A percentile compares a stretch with the other conserved stretches of the same genome.
These are phyloP conservation scores for Bufo gargarizans DNA, from an alignment of 2,113 vertebrate species.

Conservation along the genomic window DNA sequence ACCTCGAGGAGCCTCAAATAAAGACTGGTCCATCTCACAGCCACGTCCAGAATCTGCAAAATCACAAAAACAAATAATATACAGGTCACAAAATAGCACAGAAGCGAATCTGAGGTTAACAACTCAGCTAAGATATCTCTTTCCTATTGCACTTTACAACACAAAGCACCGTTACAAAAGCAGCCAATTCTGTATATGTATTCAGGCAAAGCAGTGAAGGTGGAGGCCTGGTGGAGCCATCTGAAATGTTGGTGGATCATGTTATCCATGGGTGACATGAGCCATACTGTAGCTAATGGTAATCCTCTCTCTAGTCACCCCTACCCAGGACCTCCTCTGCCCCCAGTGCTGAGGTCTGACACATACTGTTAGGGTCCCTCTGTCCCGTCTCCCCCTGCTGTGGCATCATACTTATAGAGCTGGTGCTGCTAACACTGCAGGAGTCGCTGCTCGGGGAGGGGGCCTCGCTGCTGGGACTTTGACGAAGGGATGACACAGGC, in stretches of 20 bases:
- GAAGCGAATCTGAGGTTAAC: not conserved
- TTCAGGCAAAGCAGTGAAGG: constrained; percentile 51
- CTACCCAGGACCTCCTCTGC: constrained; percentile 40
- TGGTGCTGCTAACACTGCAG: constrained; percentile 95
- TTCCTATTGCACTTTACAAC: not conserved
- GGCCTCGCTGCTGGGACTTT: constrained; percentile 82
- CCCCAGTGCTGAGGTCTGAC: constrained; percentile 51
- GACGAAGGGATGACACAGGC: constrained; percentile 78
- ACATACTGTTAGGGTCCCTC: constrained; percentile 46
- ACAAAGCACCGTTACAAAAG: constrained; percentile 18
- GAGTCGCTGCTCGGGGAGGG: constrained; percentile 93
- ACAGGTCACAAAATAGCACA: not conserved
- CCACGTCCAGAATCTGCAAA: constrained; percentile 84
- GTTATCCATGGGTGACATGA: constrained; percentile 41
- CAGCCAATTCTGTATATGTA: constrained; percentile 34
- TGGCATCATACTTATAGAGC: constrained; percentile 83
- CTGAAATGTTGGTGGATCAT: constrained; percentile 54
- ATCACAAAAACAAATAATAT: not conserved
- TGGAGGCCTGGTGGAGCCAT: constrained; percentile 49
- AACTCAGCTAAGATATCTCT: not conserved
- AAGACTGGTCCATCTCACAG: constrained; percentile 86
- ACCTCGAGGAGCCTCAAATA: constrained; percentile 90
- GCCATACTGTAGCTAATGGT: constrained; percentile 43
- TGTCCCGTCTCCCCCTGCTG: constrained; percentile 17
- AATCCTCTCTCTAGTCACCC: constrained; percentile 20